phyloP scores from a whole-genome alignment of 2,113 vertebrate species.

The Corydoras maculifer region DNA sequence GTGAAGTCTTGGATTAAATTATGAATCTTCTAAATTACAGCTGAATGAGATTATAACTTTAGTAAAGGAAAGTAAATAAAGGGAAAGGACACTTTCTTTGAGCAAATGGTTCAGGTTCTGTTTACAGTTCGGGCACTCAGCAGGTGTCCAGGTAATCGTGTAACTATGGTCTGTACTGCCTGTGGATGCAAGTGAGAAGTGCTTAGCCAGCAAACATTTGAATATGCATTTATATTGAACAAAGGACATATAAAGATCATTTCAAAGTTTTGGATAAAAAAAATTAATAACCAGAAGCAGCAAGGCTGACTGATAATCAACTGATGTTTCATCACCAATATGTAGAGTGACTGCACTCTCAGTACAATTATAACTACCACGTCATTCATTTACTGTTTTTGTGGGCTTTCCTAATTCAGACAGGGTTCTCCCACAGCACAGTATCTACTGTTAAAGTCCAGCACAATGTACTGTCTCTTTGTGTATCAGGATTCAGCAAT shows the following conservation, averaged over 20 bases:
- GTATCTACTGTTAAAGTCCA: conserved; percentile 21
- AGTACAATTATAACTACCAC: not conserved
- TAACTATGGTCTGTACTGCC: conserved; percentile 17
- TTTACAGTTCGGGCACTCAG: conserved; percentile 18
- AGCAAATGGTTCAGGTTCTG: not conserved
- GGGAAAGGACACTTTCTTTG: not conserved
- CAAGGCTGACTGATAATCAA: conserved; percentile 27
- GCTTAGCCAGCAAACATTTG: not conserved
- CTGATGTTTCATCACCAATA: conserved; percentile 39
- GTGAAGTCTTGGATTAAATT: too few species aligned
- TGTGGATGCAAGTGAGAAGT: conserved; percentile 22
- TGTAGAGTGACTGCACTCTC: not conserved
- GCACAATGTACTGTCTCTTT: not conserved
- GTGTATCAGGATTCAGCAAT: too few species aligned
- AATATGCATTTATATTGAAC: conserved; percentile 1
- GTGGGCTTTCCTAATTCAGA: not conserved
- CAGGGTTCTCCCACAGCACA: not conserved
- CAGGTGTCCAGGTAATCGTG: conserved; percentile 32
- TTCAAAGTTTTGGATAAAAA: too few species aligned
- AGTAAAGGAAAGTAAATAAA: too few species aligned
- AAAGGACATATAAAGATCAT: not conserved
- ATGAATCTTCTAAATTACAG: too few species aligned
- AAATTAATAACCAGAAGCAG: too few species aligned
- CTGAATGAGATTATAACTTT: too few species aligned
- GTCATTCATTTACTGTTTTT: not conserved